These are phyloP conservation scores for Apocrypta bakeri DNA, from an alignment of 1,140 invertebrate genomes.

Conservation along the genomic window DNA sequence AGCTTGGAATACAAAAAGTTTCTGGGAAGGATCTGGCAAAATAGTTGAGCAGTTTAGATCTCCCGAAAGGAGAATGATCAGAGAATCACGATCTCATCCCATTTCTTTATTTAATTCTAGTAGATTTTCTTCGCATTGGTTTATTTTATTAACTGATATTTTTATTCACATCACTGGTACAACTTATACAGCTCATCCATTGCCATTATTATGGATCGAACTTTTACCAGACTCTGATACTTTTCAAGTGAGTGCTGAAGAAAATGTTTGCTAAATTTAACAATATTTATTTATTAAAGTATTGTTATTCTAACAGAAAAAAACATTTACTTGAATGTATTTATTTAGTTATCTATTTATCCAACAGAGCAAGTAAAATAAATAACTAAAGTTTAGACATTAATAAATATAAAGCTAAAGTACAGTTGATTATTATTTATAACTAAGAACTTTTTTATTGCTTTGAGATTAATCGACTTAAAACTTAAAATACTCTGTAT, in stretches of 20 bases:
- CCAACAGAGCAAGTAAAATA: constrained; percentile 30
- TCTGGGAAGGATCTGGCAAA: constrained; percentile 85
- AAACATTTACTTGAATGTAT: no score
- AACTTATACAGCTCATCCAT: constrained; percentile 77
- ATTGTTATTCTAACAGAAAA: no score
- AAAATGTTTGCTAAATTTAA: constrained; percentile 44
- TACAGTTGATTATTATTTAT: no score
- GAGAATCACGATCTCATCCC: constrained; percentile 84
- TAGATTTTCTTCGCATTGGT: constrained; percentile 83
- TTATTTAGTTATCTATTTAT: no score
- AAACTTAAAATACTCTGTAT: no score
- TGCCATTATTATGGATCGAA: constrained; percentile 89
- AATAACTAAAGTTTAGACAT: no score
- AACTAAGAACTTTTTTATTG: no score
- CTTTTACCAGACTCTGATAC: constrained; percentile 75
- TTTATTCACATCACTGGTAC: constrained; percentile 83
- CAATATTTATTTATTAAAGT: no score
- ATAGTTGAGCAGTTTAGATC: constrained; percentile 79
- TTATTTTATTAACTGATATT: constrained; percentile 84
- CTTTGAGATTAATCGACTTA: no score
- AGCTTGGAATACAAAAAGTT: constrained; percentile 82
- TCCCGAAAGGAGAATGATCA: constrained; percentile 82
- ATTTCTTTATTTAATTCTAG: constrained; percentile 81
- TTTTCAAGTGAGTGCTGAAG: constrained; percentile 76
- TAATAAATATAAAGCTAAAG: no score